Conservation (phyloP, 1,140 invertebrate species). For the Sipha flava region DNA sequence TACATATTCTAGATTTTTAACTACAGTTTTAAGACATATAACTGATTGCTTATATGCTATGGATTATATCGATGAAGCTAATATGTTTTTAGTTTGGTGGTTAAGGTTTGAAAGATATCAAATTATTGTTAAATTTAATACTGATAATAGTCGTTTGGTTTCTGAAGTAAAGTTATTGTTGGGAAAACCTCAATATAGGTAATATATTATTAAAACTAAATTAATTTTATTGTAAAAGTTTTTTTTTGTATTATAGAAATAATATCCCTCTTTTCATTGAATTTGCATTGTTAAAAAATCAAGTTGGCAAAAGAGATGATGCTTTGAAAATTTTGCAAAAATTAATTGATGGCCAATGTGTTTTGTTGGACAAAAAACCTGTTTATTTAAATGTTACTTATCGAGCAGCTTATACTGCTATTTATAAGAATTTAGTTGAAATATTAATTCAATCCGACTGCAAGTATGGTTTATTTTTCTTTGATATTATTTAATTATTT, state of each 20-base stretch:
- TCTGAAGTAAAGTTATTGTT: constrained; percentile 50
- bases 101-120: constrained; percentile 49
- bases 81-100: constrained; percentile 51
- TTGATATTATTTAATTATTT: not conserved
- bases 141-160: constrained; percentile 41
- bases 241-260: constrained; percentile 15
- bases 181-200: constrained; percentile 46
- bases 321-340: constrained; percentile 37
- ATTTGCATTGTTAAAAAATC: constrained; percentile 54
- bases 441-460: constrained; percentile 28
- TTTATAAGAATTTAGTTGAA: constrained; percentile 33
- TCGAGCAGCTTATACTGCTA: not conserved
- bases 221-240: not conserved
- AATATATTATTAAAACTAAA: constrained; percentile 41
- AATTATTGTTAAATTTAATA: constrained; percentile 1
- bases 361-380: constrained; percentile 7
- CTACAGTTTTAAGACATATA: constrained; percentile 12
- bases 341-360: not conserved
- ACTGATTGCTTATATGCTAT: constrained; percentile 18
- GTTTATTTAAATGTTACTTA: constrained; percentile 9
- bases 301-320: constrained; percentile 46
- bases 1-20: constrained; percentile 15
- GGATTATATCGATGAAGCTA: constrained; percentile 2
- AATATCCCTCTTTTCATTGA: constrained; percentile 47
- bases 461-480: not conserved